Conservation (phyloP, 2,888 invertebrate species). For the Cacoxenus indagator region DNA sequence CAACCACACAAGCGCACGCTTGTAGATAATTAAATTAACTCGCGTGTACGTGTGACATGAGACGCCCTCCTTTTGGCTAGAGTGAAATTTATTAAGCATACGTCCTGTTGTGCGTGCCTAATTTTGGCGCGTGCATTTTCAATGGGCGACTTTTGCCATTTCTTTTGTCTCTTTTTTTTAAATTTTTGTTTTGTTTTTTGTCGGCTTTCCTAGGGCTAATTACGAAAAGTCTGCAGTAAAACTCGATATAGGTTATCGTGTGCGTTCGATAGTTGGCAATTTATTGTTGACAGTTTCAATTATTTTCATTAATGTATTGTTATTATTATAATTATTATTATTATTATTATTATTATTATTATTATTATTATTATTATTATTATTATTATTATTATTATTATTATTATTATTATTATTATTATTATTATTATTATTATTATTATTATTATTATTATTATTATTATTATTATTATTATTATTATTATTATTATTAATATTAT, state of each 20-base stretch:
- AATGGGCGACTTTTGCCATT: not conserved
- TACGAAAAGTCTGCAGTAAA: constrained; percentile 7
- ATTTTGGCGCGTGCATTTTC: not conserved
- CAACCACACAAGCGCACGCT: constrained; percentile 16
- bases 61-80: constrained; percentile 20
- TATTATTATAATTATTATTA: not conserved
- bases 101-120: constrained; percentile 51
- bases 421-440: too few relatives aligned
- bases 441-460: too few relatives aligned
- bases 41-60: not conserved
- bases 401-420: too few relatives aligned
- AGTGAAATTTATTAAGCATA: constrained; percentile 51
- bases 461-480: too few relatives aligned
- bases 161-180: not conserved
- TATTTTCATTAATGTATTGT: not conserved
- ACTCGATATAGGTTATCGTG: constrained; percentile 4
- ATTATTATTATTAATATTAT: too few relatives aligned
- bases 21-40: constrained; percentile 24
- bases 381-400: too few relatives aligned
- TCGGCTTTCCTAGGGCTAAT: not conserved
- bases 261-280: not conserved
- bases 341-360: too few relatives aligned
- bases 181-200: not conserved
- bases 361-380: too few relatives aligned
- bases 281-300: constrained; percentile 1